A percentile compares a stretch with the other conserved stretches of the same genome.
Conservation (phyloP, 1,140 invertebrate genomes). For the Drosophila baimaii region DNA sequence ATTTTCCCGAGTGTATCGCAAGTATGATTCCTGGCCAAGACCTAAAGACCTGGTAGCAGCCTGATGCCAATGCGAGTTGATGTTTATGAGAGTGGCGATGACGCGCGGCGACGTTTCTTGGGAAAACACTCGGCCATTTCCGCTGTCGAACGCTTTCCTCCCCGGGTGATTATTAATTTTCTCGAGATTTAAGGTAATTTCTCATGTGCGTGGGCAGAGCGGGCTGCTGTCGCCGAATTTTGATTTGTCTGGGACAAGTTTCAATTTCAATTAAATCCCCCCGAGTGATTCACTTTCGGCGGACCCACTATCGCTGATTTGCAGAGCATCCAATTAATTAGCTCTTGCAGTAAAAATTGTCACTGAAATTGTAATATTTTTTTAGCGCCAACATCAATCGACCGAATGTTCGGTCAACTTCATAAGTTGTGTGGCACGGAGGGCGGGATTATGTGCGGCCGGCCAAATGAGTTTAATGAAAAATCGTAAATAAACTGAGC, state of each 20-base stretch:
- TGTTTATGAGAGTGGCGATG: constrained; percentile 50
- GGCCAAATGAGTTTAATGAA: constrained; percentile 63
- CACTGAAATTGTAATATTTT: constrained; percentile 38
- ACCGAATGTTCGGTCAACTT: constrained; percentile 44
- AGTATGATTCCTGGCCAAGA: constrained; percentile 8
- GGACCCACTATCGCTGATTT: constrained; percentile 5
- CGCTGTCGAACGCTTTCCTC: constrained; percentile 55
- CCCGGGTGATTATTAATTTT: constrained; percentile 62
- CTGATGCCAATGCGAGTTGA: constrained; percentile 46
- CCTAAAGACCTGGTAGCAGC: constrained; percentile 37
- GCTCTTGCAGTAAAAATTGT: constrained; percentile 27
- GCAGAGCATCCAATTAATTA: constrained; percentile 56
- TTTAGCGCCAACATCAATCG: constrained; percentile 30
- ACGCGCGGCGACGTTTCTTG: constrained; percentile 57
- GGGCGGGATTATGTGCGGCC: constrained; percentile 14
- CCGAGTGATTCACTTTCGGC: constrained; percentile 31
- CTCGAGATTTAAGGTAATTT: constrained; percentile 69
- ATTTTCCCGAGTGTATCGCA: not conserved
- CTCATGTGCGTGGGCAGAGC: constrained; percentile 46
- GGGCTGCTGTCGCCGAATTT: constrained; percentile 26
- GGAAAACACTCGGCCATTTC: constrained; percentile 73
- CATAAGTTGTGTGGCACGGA: constrained; percentile 4
- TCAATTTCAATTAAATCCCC: constrained; percentile 47
- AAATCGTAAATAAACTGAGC: constrained; percentile 63
- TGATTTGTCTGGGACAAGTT: constrained; percentile 51